Base-by-base conservation (phyloP, 1,140 invertebrate genomes). In the Antheraea pernyi region DNA sequence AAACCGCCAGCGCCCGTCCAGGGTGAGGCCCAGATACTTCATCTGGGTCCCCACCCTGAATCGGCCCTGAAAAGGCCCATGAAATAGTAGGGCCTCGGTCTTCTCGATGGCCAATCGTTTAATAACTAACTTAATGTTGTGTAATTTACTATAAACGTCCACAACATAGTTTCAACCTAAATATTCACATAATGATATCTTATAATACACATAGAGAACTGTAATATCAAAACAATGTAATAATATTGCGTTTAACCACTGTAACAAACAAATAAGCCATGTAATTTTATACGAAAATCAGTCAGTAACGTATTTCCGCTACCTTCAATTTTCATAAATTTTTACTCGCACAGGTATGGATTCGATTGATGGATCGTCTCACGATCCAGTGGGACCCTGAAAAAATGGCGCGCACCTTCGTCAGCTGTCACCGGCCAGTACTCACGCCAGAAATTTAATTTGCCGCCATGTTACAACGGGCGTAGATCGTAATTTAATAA, bases 361-460 rank as follows among this genome's bases (percentile, higher is more conserved):
- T 53, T 53, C 16, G 46, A 53, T 16, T 68, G 67, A 68, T 68
- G 59, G 67, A 68, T 68, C 39, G 67, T 30, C n/a, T 48, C 65
- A 18, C 37, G 48, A 53, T 9, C 53, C 61, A 39, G n/a, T 19
- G 37, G 68, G 64, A 68, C 67, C 71, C 73, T 46, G 65, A 76
- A 74, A 73, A 71, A 75, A 73, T 62, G 71, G 69, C 59, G 30
- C 39, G 60, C 67, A 85, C 83, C 83, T 70, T 85, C 83, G 80
- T 85, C 83, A 85, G 65, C 71, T 73, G 71, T 76, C 72, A 72
- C 74, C 68, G 75, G 59, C 75, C 71, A 70, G 68, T 53, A 76
- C 59, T 76, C 74, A 70, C 71, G 74, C 72, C 71, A 70, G 73
- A 83, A 83, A 85, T 83, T 85, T 83, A 85, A 85, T 83, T 85